Evolutionary conservation across 2,888 invertebrate species (phyloP), one percentile per base, ranked within the genome.

Genomic region (Ophion ventricosus): DNA sequence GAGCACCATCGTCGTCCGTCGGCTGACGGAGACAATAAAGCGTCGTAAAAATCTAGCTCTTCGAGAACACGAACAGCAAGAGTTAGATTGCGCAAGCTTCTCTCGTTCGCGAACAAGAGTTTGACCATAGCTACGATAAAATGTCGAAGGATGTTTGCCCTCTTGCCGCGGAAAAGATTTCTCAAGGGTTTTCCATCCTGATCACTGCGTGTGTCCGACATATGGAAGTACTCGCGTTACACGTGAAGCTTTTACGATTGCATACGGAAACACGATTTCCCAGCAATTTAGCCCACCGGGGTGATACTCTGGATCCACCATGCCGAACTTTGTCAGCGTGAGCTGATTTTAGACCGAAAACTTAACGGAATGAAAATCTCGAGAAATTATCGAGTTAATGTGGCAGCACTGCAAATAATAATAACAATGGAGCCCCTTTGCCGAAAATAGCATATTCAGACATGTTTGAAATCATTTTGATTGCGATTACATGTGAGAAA

Each of bases 51-150:
- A 23, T 64, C 77, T 82, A 54, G 54, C 54, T 64, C 66, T 80
- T 80, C 77, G 81, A 86, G 83, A 83, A 84, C 86, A 67, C 74
- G 72, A 77, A 70, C 63, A 66, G 74, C 40, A 74, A 82, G 80
- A 76, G 75, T 82, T 66, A 63, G 73, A 86, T 85, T 73, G 80
- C 75, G 82, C 80, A 84, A 82, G 67, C 54, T 75, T 43, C 57
- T 73, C 66, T 63, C 20, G 63, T 57, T 70, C 20, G 49, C 49
- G 40, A 57, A 64, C 35, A 56, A 57, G 14, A 29, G 17, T 23
- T 43, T 72, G 76, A 70, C 66, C 74, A 67, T 40, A 56, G 43
- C 35, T 40, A 5, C 67, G n/a, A 54, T 63, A 40, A 72, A 79
- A 81, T 54, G 78, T 80, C 76, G 82, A 85, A 86, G 85, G 83